Evolutionary conservation across 2,113 vertebrate species (phyloP), one percentile per base, ranked within the genome.

Genomic region (Ceuthmochares aereus): DNA sequence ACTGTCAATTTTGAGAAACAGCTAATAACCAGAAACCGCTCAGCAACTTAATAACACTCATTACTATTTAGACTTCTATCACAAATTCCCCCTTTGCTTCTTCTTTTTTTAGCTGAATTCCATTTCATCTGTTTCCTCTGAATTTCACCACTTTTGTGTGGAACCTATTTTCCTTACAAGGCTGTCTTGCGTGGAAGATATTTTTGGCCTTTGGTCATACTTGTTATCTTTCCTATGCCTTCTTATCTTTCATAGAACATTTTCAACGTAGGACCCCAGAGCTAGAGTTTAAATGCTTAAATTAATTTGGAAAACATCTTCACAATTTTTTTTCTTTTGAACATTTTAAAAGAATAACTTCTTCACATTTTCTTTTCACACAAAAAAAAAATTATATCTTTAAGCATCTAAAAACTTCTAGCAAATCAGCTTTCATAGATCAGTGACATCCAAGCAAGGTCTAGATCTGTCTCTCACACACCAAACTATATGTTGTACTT

Each of bases 301-400:
- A 73, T 45, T 45, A 6, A 27, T 56, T 36, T 29, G 5, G 21
- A 72, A 59, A 23, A 8, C 54, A 36, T 52, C 17, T n/a, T 37
- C 6, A 12, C 10, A 5, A 4, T 26, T 10, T n/a, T 26, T 74
- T 10, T 3, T 3, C 0, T 62, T 81, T 37, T 7, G 1, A 47
- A 43, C 0, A 13, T 52, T 67, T 59, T 2, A 17, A 54, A 72
- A 79, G 40, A 22, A 2, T 12, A 1, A 40, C 37, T 90, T 72
- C 2, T 12, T 72, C 5, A 30, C 1, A 16, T 43, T 52, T 76
- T 47, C 9, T 14, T 45, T 79, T 70, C 36, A 49, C 22, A 14
- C 27, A 47, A 60, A 27, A 43, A 0, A 10, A 4, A 68, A 64
- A 26, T 20, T 3, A 40, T n/a, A 18, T 29, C 7, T 52, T 27